These are phyloP conservation scores for Staurois parvus DNA, from an alignment of 2,797 vertebrate genomes.

Conservation along the genomic window DNA sequence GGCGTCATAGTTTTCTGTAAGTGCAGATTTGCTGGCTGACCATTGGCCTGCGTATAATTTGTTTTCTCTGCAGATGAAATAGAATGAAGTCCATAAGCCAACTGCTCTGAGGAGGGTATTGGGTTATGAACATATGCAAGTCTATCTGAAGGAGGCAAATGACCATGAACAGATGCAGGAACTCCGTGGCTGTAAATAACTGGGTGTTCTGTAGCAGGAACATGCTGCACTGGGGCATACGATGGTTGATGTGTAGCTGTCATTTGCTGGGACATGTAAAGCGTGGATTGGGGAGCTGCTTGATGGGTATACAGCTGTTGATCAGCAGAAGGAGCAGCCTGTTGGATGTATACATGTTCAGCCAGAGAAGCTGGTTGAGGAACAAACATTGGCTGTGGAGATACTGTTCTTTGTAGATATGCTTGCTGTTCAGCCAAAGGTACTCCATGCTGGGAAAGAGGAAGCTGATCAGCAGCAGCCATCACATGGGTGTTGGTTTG, in stretches of 20 bases:
- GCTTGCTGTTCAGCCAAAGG: constrained; percentile 14
- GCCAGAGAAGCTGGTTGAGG: background rate
- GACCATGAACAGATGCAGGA: constrained; percentile 2
- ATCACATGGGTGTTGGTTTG: background rate
- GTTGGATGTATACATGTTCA: constrained; percentile 30
- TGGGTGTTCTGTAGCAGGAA: constrained; percentile 19
- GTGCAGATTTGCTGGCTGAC: constrained; percentile 49
- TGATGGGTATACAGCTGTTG: constrained; percentile 4
- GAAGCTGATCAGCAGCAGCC: constrained; percentile 6
- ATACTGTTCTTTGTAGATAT: background rate
- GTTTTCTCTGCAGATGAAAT: constrained; percentile 39
- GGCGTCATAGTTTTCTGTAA: constrained; percentile 38
- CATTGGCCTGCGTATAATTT: constrained; percentile 45
- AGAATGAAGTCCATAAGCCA: background rate
- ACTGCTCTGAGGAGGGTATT: constrained; percentile 14
- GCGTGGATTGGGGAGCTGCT: background rate
- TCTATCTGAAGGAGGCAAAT: constrained; percentile 11
- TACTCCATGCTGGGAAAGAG: constrained; percentile 1
- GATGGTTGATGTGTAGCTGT: background rate
- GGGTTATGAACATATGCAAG: constrained; percentile 21
- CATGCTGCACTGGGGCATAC: constrained; percentile 25
- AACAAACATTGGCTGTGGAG: constrained; percentile 8
- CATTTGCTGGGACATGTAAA: constrained; percentile 34
- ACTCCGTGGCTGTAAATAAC: background rate
- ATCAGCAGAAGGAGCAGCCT: constrained; percentile 14